Conservation (phyloP, 2,797 vertebrate species). For the Falco berigora region DNA sequence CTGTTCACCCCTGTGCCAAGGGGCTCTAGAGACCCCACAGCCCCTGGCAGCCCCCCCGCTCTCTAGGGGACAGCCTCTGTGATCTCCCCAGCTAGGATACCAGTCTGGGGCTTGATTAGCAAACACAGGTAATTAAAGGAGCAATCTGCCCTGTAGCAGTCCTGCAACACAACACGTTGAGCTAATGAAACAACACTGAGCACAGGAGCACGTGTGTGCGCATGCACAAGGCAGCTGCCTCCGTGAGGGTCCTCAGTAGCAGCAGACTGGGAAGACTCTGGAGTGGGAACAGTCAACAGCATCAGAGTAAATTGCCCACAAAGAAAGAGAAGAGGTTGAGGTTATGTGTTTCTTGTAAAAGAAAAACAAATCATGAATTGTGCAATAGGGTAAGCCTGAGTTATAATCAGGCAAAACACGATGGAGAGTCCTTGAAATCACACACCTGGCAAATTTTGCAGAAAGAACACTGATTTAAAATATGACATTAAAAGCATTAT, state of each 20-base stretch:
- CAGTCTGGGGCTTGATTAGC: not conserved
- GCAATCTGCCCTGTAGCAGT: not conserved
- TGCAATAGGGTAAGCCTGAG: not conserved
- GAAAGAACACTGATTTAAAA: not conserved
- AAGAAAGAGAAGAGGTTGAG: not conserved
- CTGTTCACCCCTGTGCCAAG: rapidly evolving
- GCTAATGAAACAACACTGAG: not conserved
- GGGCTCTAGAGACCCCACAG: not conserved
- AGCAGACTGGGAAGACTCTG: not conserved
- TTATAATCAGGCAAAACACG: not conserved
- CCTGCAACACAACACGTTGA: not conserved
- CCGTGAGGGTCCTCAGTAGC: not conserved
- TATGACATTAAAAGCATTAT: not conserved
- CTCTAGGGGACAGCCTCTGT: not conserved
- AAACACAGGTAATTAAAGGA: not conserved
- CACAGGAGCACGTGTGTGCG: too few species aligned
- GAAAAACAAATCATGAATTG: not conserved
- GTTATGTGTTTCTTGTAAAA: not conserved
- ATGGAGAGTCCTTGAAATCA: not conserved
- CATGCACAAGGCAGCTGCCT: not conserved
- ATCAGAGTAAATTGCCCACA: not conserved
- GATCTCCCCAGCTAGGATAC: not conserved
- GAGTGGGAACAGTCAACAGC: not conserved
- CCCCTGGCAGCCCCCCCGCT: not conserved
- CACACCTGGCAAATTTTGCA: not conserved